A percentile compares a stretch with the other conserved stretches of the same genome.
phyloP scores from a whole-genome alignment of 1,140 invertebrate genomes.

The Aporrectodea caliginosa region DNA sequence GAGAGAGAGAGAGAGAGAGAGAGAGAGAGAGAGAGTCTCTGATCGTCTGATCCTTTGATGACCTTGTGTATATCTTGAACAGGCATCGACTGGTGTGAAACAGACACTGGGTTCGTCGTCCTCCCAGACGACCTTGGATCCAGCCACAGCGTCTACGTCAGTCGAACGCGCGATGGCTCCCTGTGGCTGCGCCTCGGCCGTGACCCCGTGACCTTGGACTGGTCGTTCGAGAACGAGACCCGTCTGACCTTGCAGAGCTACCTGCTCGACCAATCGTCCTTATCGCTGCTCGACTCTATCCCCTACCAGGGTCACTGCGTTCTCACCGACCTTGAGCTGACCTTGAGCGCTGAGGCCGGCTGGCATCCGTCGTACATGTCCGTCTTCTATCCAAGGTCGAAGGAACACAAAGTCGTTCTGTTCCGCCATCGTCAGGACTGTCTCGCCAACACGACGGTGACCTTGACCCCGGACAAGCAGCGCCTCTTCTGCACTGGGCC shows the following conservation, averaged over 20 bases:
- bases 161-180: slow-evolving; percentile 22
- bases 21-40: too few relatives aligned
- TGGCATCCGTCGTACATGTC: slow-evolving; percentile 31
- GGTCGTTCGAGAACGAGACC: slow-evolving; percentile 18
- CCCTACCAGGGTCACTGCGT: slow-evolving; percentile 28
- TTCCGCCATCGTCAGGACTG: slow-evolving; percentile 18
- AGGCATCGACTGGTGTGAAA: slow-evolving; percentile 28
- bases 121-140: slow-evolving; percentile 16
- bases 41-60: too few relatives aligned
- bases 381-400: slow-evolving; percentile 14
- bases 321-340: slow-evolving; percentile 28
- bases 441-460: slow-evolving; percentile 17
- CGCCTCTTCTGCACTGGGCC: slow-evolving; percentile 26
- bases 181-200: slow-evolving; percentile 28
- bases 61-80: too few relatives aligned
- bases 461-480: slow-evolving; percentile 28
- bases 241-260: not conserved
- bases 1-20: too few relatives aligned
- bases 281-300: slow-evolving; percentile 19
- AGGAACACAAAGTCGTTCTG: slow-evolving; percentile 8
- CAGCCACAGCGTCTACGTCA: slow-evolving; percentile 26
- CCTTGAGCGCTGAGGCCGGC: slow-evolving; percentile 9
- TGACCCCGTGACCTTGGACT: slow-evolving; percentile 21
- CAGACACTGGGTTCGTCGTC: slow-evolving; percentile 25
- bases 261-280: not conserved